These are phyloP conservation scores for Eupleurogrammus muticus DNA, from an alignment of 2,797 vertebrate species.

Conservation along the genomic window DNA sequence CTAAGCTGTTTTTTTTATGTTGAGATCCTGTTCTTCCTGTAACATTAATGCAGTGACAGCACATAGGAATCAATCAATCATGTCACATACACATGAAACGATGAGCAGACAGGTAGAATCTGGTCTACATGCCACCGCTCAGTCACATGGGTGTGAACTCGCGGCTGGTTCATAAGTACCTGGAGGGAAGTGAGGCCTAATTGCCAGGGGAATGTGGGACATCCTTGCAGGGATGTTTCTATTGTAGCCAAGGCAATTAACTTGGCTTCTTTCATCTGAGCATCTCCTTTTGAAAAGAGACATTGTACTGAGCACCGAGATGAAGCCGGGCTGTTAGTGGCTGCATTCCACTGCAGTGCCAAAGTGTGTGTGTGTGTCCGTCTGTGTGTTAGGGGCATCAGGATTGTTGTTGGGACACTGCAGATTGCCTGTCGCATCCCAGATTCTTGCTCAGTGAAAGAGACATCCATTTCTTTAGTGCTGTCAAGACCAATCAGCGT, in stretches of 20 bases:
- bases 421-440: constrained; percentile 45
- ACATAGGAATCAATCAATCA: constrained; percentile 24
- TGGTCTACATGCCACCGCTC: constrained; percentile 23
- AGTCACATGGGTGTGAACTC: constrained; percentile 28
- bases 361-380: constrained; percentile 35
- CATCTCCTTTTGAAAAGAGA: constrained; percentile 71
- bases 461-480: constrained; percentile 25
- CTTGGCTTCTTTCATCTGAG: constrained; percentile 70
- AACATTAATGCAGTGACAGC: constrained; percentile 1
- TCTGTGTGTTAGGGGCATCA: not conserved
- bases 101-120: constrained; percentile 30
- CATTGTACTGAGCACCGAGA: constrained; percentile 63
- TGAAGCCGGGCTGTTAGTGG: constrained; percentile 41
- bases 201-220: constrained; percentile 73
- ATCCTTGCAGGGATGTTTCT: constrained; percentile 65
- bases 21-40: not conserved
- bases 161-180: constrained; percentile 51
- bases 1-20: not conserved
- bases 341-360: constrained; percentile 51
- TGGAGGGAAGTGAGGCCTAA: constrained; percentile 65
- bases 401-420: constrained; percentile 58
- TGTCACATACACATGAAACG: not conserved
- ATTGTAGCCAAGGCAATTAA: constrained; percentile 78
- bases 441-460: constrained; percentile 34
- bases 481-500: constrained; percentile 48